Evolutionary conservation across 2,113 vertebrate species (phyloP), one percentile per base, ranked within the genome.

Genomic region (Lasiurus cinereus): DNA sequence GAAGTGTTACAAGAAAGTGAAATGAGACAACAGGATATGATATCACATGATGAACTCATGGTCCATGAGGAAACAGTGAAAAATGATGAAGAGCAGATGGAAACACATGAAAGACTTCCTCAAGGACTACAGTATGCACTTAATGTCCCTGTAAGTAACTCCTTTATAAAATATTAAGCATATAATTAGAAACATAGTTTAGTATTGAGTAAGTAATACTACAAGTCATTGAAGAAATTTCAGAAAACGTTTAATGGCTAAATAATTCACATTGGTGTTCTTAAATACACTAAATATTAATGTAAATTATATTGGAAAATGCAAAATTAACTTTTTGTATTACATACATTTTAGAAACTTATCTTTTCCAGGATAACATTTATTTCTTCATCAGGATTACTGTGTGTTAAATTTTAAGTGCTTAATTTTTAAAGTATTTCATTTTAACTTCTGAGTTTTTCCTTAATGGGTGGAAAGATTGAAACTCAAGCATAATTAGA

Each of bases 31-130:
- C 99, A 99, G 64, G 99, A 99, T 97, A 99, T 99, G 97, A 99
- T 99, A 94, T 98, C 99, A 90, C 99, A 99, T 10, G 99, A 99
- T 98, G 99, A 99, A 98, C 99, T 99, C 96, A 99, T 99, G 99
- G 99, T 99, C 98, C 99, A 99, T 91, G 99, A 99, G 98, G 99
- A 99, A 97, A 99, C 99, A n/a, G 99, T 99, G 92, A 99, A 99
- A 98, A 99, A 99, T 94, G 98, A 99, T 86, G 98, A 98, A 83
- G 99, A 99, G 93, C 97, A 97, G 98, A 98, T 99, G 96, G 99
- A 99, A 78, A 98, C 99, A 29, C 99, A 99, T 92, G 99, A 99
- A 91, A 99, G 99, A 97, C 98, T 99, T 98, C 98, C 99, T 96
- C 99, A 99, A 98, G 99, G 99, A 98, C 98, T 99, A 91, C 99